These are phyloP conservation scores for Parnassius mnemosyne DNA, from an alignment of 2,888 invertebrate species.

Conservation along the genomic window DNA sequence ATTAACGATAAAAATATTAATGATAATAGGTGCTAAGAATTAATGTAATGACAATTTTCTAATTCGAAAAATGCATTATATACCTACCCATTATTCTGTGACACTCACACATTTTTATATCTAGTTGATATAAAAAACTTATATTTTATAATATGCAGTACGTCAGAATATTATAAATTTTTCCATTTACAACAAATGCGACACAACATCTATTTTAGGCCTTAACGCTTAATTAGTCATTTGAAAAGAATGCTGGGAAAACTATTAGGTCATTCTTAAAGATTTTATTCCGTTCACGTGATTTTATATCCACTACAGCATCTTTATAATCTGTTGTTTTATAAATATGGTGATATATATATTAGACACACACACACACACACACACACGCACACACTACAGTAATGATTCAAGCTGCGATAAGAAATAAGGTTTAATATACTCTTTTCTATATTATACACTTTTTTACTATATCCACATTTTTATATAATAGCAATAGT, in stretches of 20 bases:
- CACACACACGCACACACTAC: background rate
- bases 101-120: no score
- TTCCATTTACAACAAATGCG: no score
- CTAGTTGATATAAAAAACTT: no score
- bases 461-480: background rate
- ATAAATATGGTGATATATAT: background rate
- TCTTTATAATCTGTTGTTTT: background rate
- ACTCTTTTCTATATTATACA: conserved; percentile 1
- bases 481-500: conserved; percentile 10
- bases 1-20: no score
- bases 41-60: no score
- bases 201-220: no score
- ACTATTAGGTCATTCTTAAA: conserved; percentile 28
- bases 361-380: background rate
- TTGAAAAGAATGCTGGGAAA: conserved; percentile 37
- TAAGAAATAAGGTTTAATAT: conserved; percentile 4
- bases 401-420: conserved; percentile 1
- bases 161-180: no score
- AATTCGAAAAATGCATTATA: no score
- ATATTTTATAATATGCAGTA: no score
- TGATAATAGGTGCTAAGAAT: no score
- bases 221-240: conserved; percentile 39
- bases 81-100: no score
- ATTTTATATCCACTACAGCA: background rate
- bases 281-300: conserved; percentile 20